Base-by-base conservation (phyloP, 2,113 vertebrate genomes). In the Salvelinus alpinus region DNA sequence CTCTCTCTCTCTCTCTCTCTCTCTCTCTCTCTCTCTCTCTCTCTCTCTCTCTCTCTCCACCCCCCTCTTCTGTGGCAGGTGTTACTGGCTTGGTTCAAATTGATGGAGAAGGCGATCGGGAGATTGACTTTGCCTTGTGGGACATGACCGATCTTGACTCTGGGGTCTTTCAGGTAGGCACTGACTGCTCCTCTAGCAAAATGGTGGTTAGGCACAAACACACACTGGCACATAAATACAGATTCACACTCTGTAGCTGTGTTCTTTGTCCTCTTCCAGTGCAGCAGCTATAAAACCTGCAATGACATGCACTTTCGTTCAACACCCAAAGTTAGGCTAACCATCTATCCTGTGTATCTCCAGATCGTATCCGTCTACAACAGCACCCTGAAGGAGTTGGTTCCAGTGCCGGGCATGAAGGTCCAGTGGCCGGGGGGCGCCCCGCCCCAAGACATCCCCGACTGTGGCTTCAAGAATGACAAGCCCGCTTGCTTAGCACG, bases 111-210 rank as follows among this genome's bases (percentile, higher is more conserved):
- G 96, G 96, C 0, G 96, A 98, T 77, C 91, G 96, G 76, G 94
- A 97, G 88, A 92, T 92, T 0, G 96, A 98, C 86, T 97, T 95
- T 9, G 94, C 96, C 6, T 85, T 98, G 12, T 98, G 97, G 97
- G 96, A 97, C 90, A 95, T 96, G 95, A 88, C 83, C 0, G 90
- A 97, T 4, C 76, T 92, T 0, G 64, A 70, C 0, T 85, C 74
- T 0, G 96, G 95, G 2, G 81, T 88, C 22, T 98, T 96, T 84
- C 91, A 96, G 94, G 96, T 97, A 85, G 5, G 65, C 51, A 47
- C 66, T 54, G 70, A 71, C 38, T 64, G 14, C 9, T 47, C n/a
- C 29, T 54, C 47, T 51, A 59, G 16, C 51, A 44, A 64, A 51
- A 8, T 8, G 59, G 59, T 62, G n/a, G n/a, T 24, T n/a, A 9